Conservation (phyloP, 2,797 vertebrate species). For the Columba guinea region DNA sequence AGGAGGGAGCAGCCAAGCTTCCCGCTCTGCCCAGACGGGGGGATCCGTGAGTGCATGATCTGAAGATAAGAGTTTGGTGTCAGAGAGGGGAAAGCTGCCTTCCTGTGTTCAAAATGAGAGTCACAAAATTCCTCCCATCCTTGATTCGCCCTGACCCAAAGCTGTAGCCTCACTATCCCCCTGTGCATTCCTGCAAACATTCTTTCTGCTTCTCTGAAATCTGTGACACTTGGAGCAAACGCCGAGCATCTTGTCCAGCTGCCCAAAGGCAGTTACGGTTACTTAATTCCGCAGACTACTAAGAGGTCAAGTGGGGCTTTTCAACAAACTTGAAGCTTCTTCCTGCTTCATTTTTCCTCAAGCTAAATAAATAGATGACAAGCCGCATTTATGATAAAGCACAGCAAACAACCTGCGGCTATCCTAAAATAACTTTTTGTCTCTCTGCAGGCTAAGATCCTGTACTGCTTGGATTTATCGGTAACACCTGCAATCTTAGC, state of each 20-base stretch:
- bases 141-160: background rate
- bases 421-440: background rate
- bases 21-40: fast-evolving
- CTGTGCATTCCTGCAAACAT: background rate
- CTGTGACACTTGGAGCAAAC: background rate
- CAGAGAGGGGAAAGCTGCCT: background rate
- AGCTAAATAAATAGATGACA: background rate
- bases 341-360: background rate
- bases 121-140: background rate
- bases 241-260: background rate
- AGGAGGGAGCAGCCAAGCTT: background rate
- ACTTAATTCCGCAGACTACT: background rate
- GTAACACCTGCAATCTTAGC: background rate
- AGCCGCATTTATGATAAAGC: background rate
- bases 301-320: background rate
- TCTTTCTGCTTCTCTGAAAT: background rate
- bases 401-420: background rate
- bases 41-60: fast-evolving
- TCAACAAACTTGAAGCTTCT: background rate
- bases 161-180: background rate
- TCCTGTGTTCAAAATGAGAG: fast-evolving
- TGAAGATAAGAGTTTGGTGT: fast-evolving
- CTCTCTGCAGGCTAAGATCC: background rate
- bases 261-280: background rate
- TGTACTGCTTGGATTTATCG: background rate